Conservation (phyloP, 2,113 vertebrate genomes). For the Calonectris borealis region DNA sequence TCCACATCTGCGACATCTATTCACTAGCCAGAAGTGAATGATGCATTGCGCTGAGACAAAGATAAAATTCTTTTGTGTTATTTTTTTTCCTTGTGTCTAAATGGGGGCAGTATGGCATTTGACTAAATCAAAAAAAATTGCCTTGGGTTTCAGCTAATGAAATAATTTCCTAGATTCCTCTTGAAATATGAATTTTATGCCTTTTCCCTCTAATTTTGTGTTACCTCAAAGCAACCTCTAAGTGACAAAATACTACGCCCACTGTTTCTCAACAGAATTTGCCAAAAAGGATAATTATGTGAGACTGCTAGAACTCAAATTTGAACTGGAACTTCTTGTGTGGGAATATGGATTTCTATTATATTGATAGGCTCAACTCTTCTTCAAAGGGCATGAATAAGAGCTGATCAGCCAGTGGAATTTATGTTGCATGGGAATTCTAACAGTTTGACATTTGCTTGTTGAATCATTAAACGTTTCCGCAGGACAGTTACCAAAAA, state of each 20-base stretch:
- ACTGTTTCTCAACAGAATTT: not conserved
- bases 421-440: conserved; percentile 35
- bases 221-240: not conserved
- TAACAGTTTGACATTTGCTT: conserved; percentile 48
- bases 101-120: not conserved
- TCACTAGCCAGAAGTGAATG: not conserved
- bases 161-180: not conserved
- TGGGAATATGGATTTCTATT: conserved; percentile 14
- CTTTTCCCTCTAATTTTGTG: not conserved
- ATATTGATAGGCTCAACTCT: not conserved
- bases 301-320: not conserved
- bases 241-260: conserved; percentile 10
- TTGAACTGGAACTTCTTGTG: not conserved
- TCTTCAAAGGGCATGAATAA: conserved; percentile 5
- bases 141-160: not conserved
- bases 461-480: conserved; percentile 44
- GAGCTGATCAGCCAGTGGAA: conserved; percentile 10
- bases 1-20: not conserved
- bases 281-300: not conserved
- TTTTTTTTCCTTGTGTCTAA: not conserved
- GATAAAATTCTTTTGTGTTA: not conserved
- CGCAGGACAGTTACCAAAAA: conserved; percentile 40
- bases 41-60: not conserved
- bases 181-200: not conserved
- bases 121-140: not conserved